phyloP scores from a whole-genome alignment of 2,113 vertebrate genomes.

The Hystrix brachyura region DNA sequence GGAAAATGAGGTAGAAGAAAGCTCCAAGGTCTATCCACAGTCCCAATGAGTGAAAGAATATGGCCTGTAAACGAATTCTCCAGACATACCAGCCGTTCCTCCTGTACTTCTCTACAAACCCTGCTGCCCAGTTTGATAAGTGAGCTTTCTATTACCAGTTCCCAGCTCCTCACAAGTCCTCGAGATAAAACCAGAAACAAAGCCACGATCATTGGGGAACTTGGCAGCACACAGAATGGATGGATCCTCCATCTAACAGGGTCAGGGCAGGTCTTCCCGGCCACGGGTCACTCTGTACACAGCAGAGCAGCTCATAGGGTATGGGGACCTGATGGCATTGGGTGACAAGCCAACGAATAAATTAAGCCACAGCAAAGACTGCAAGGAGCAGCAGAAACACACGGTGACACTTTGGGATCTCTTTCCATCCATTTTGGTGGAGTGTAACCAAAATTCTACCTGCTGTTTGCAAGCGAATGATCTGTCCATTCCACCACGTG shows the following conservation, averaged over 20 bases:
- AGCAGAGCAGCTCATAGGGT: not conserved
- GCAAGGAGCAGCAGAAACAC: not conserved
- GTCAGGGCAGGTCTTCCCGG: not conserved
- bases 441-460: not conserved
- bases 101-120: not conserved
- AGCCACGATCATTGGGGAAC: not conserved
- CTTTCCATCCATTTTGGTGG: not conserved
- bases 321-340: fast-evolving
- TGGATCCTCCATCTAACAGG: not conserved
- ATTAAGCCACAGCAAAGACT: not conserved
- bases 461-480: not conserved
- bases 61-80: not conserved
- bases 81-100: not conserved
- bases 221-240: not conserved
- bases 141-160: not conserved
- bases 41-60: not conserved
- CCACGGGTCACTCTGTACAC: not conserved
- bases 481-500: not conserved
- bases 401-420: not conserved
- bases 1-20: slow-evolving; percentile 13
- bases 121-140: not conserved
- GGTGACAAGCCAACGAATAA: not conserved
- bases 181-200: not conserved
- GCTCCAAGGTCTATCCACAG: not conserved
- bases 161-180: not conserved